Evolutionary conservation across 2,797 vertebrate species (phyloP).

Genomic region (Dendrocincla fuliginosa): DNA sequence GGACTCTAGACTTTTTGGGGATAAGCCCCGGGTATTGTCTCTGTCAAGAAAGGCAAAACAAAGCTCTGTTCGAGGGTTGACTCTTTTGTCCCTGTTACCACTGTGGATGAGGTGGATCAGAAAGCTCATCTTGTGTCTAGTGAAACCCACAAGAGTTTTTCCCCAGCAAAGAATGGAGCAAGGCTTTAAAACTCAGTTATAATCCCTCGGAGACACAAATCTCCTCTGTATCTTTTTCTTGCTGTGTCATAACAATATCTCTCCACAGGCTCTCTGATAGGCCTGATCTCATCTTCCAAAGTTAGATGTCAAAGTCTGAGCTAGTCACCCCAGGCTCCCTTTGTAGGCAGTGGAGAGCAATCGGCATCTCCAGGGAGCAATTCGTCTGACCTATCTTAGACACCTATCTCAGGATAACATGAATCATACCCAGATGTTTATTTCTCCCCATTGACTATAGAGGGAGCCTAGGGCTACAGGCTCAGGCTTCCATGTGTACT

Average conservation of each 20-base stretch:
- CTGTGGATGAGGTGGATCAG: background rate
- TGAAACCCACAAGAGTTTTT: background rate
- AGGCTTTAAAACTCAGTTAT: background rate
- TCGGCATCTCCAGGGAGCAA: slow-evolving; percentile 39
- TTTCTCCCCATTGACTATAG: slow-evolving; percentile 66
- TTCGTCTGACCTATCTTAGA: slow-evolving; percentile 67
- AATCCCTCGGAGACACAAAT: background rate
- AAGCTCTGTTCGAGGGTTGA: background rate
- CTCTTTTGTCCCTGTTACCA: background rate
- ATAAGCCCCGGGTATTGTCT: background rate
- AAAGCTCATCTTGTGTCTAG: background rate
- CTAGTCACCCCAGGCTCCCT: slow-evolving; percentile 61
- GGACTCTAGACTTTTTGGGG: background rate
- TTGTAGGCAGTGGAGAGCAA: slow-evolving; percentile 52
- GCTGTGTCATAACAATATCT: background rate
- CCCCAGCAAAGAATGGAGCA: background rate
- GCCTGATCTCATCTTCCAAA: slow-evolving; percentile 51
- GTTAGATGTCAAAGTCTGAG: slow-evolving; percentile 43
- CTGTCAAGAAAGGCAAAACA: background rate
- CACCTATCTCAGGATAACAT: slow-evolving; percentile 66
- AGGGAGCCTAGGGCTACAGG: slow-evolving; percentile 67
- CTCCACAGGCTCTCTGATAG: slow-evolving; percentile 15
- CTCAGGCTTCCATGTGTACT: slow-evolving; percentile 19
- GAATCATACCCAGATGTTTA: slow-evolving; percentile 67
- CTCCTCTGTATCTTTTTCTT: background rate